phyloP scores from a whole-genome alignment of 2,797 vertebrate species.

The Pipistrellus pipistrellus region DNA sequence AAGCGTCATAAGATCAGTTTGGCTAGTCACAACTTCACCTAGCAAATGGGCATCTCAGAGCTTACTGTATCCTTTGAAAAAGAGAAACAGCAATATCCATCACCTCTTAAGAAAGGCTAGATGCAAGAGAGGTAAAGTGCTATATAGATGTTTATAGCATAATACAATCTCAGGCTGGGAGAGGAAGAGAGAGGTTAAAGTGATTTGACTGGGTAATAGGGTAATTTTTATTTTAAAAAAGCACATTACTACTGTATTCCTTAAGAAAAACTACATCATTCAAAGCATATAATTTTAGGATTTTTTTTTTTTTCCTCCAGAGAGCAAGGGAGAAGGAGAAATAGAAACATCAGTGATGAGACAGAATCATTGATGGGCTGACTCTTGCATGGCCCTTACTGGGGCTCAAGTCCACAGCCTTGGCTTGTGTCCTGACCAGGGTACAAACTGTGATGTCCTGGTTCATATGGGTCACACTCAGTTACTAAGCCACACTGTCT shows the following conservation, averaged over 20 bases:
- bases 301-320: background rate
- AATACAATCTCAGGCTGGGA: background rate
- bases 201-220: background rate
- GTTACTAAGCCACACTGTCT: too few species aligned
- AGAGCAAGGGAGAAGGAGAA: too few species aligned
- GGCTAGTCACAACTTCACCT: background rate
- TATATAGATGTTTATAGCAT: background rate
- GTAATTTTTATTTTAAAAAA: conserved; percentile 17
- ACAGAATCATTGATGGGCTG: too few species aligned
- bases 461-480: too few species aligned
- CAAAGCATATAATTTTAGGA: background rate
- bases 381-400: too few species aligned
- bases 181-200: background rate
- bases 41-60: background rate
- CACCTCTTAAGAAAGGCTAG: background rate
- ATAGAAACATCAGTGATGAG: too few species aligned
- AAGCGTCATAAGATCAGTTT: background rate
- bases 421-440: too few species aligned
- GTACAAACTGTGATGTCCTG: too few species aligned
- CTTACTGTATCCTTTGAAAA: conserved; percentile 21
- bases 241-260: background rate
- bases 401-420: too few species aligned
- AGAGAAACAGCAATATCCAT: background rate
- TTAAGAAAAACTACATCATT: background rate
- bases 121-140: background rate